Percentiles rank a stretch among this genome's conserved stretches.
These are phyloP conservation scores for Diadumene lineata DNA, from an alignment of 92 coral and sea anemone genomes.

Conservation along the genomic window DNA sequence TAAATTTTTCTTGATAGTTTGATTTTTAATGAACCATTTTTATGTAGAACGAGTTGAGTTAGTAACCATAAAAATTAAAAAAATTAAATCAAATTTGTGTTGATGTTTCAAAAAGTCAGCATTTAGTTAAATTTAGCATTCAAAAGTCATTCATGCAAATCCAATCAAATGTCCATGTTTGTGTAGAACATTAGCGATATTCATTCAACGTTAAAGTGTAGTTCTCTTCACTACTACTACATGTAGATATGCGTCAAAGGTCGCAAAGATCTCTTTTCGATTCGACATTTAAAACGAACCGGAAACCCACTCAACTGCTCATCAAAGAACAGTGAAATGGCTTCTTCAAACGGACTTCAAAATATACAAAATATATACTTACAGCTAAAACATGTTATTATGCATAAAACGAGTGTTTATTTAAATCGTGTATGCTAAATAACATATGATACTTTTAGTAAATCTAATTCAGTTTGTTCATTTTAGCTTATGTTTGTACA, in stretches of 20 bases:
- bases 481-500: background rate
- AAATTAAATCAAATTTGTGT: too few species aligned
- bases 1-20: too few species aligned
- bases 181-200: background rate
- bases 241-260: slow-evolving; percentile 8
- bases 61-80: background rate
- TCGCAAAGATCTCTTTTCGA: slow-evolving; percentile 2
- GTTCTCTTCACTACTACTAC: background rate
- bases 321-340: slow-evolving; percentile 10
- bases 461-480: background rate
- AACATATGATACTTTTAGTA: background rate
- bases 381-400: background rate
- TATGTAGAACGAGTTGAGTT: too few species aligned
- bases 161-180: background rate
- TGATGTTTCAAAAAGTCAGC: too few species aligned
- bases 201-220: background rate
- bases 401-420: slow-evolving; percentile 1
- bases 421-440: background rate
- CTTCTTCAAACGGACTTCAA: too few species aligned
- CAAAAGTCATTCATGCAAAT: background rate
- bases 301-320: slow-evolving; percentile 21
- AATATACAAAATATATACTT: too few species aligned
- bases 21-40: too few species aligned
- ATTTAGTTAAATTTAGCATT: background rate
- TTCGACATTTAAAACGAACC: slow-evolving; percentile 19